These are phyloP conservation scores for Cyclargus thomasi DNA, from an alignment of 1,140 invertebrate genomes.

Conservation along the genomic window DNA sequence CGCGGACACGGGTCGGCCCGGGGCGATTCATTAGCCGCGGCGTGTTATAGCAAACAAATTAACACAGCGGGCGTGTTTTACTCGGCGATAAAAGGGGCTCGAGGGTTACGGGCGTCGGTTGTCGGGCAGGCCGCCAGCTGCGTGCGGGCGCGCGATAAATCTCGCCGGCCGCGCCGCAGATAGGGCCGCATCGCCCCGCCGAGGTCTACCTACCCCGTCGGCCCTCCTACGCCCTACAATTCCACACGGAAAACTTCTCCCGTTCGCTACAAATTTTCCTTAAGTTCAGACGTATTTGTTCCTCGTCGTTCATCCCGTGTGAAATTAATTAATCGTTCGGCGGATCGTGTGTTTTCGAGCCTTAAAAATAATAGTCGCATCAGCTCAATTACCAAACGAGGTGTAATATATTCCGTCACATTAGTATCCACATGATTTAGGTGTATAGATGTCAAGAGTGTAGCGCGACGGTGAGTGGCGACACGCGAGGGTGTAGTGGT, in stretches of 20 bases:
- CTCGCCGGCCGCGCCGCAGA: conserved; percentile 38
- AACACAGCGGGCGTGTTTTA: conserved; percentile 66
- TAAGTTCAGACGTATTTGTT: not conserved
- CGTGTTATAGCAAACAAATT: conserved; percentile 73
- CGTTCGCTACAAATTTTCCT: not conserved
- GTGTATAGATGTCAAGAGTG: not conserved
- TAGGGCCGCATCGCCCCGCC: conserved; percentile 31
- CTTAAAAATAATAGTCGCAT: no score
- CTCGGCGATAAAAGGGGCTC: conserved; percentile 66
- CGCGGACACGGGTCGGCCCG: conserved; percentile 58
- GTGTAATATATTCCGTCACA: not conserved
- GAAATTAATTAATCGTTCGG: no score
- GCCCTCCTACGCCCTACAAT: conserved; percentile 9
- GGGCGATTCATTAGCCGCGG: conserved; percentile 68
- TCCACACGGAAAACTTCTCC: conserved; percentile 16
- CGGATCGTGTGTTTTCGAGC: no score
- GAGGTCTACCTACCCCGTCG: conserved; percentile 12
- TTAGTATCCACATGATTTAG: not conserved
- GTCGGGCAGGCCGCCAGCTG: conserved; percentile 44
- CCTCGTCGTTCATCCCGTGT: no score
- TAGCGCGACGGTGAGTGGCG: not conserved
- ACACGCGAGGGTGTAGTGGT: not conserved
- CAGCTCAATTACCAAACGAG: no score
- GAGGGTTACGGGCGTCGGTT: conserved; percentile 44
- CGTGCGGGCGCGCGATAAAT: conserved; percentile 61